phyloP scores from a whole-genome alignment of 2,113 vertebrate species.

The zebrafish (Danio rerio) region GRCz12tu NC_133184.1:27420501-27421000 shows the following conservation, averaged over 20 bases:
- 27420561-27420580: too few species aligned
- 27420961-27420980: background rate
- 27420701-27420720: background rate
- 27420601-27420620: too few species aligned
- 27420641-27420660: background rate
- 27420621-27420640: too few species aligned
- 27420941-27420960: background rate
- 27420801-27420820: background rate
- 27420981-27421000: background rate
- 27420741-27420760: too few species aligned
- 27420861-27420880: background rate
- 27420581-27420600: too few species aligned
- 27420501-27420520: too few species aligned
- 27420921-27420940: background rate
- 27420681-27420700: background rate
- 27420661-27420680: background rate
- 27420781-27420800: conserved; percentile 7
- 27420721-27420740: background rate
- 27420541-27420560: too few species aligned
- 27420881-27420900: too few species aligned
- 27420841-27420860: background rate
- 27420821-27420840: background rate
- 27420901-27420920: background rate
- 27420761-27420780: background rate
- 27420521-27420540: too few species aligned